phyloP scores from a whole-genome alignment of 1,140 invertebrate genomes.

The Bombus cullumanus region DNA sequence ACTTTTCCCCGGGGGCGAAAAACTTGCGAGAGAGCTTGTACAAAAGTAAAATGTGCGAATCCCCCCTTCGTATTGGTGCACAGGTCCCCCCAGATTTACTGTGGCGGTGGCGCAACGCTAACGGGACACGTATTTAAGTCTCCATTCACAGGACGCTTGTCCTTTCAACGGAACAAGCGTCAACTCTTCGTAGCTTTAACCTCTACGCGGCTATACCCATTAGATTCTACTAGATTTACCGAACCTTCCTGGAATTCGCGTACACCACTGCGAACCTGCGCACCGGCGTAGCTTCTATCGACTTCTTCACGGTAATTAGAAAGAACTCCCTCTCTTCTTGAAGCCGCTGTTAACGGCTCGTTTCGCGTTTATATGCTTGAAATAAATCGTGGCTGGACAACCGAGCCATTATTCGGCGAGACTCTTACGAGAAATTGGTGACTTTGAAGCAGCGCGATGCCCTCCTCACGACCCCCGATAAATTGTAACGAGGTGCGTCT shows the following conservation, averaged over 20 bases:
- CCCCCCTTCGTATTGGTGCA: no score
- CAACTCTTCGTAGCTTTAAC: slow-evolving; percentile 51
- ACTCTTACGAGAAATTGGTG: not conserved
- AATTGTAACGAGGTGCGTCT: not conserved
- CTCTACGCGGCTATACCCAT: slow-evolving; percentile 57
- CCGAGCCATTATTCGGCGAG: slow-evolving; percentile 14
- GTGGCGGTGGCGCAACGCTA: slow-evolving; percentile 35
- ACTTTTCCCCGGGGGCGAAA: slow-evolving; percentile 5
- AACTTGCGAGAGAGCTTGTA: not conserved
- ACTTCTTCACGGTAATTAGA: slow-evolving; percentile 55
- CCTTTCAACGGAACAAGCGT: slow-evolving; percentile 60
- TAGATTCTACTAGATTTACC: slow-evolving; percentile 66
- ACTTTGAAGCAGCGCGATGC: slow-evolving; percentile 9
- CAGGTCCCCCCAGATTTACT: slow-evolving; percentile 32
- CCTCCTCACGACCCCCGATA: slow-evolving; percentile 1
- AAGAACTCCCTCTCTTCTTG: not conserved
- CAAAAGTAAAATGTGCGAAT: slow-evolving; percentile 25
- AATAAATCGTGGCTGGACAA: slow-evolving; percentile 29
- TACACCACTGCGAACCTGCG: slow-evolving; percentile 3
- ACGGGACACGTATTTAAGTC: slow-evolving; percentile 65
- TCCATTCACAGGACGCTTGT: slow-evolving; percentile 62
- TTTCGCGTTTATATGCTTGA: slow-evolving; percentile 9
- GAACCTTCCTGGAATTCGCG: slow-evolving; percentile 64
- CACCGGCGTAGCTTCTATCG: not conserved
- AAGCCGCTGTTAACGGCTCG: slow-evolving; percentile 35